Evolutionary conservation across 2,888 invertebrate species (phyloP).

Genomic region (Neria commutata): DNA sequence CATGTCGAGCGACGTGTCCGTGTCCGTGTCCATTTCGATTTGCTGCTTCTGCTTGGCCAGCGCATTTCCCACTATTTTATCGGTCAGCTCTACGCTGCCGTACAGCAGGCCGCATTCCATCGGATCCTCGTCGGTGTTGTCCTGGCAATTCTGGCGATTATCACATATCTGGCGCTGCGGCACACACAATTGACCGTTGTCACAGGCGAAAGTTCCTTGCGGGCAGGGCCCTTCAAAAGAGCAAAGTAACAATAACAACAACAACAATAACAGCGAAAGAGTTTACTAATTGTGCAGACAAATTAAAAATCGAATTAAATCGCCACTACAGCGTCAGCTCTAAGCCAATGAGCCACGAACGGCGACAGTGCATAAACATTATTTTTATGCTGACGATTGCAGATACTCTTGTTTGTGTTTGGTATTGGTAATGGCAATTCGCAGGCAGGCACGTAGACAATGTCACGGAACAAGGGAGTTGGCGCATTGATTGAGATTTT

Average conservation of each 20-base stretch:
- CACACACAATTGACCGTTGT: conserved; percentile 64
- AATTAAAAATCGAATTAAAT: too few species aligned
- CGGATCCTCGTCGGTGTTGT: conserved; percentile 63
- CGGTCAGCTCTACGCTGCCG: conserved; percentile 57
- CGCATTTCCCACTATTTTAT: conserved; percentile 55
- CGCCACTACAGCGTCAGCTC: too few species aligned
- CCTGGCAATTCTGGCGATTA: conserved; percentile 61
- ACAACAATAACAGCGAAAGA: conserved; percentile 19
- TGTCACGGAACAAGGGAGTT: too few species aligned
- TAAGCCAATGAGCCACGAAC: too few species aligned
- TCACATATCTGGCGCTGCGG: conserved; percentile 66
- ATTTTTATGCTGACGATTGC: too few species aligned
- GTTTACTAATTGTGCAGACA: too few species aligned
- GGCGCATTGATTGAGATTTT: too few species aligned
- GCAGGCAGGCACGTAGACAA: too few species aligned
- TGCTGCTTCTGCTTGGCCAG: conserved; percentile 44
- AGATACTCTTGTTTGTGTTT: too few species aligned
- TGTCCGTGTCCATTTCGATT: conserved; percentile 4
- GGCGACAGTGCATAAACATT: too few species aligned
- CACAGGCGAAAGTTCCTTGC: conserved; percentile 65
- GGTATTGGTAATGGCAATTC: too few species aligned
- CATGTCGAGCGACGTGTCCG: conserved; percentile 10
- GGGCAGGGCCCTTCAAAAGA: conserved; percentile 63
- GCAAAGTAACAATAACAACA: conserved; percentile 28
- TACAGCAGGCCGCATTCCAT: conserved; percentile 60